These are phyloP conservation scores for Pelmatolapia mariae DNA, from an alignment of 2,113 vertebrate genomes.

Conservation along the genomic window DNA sequence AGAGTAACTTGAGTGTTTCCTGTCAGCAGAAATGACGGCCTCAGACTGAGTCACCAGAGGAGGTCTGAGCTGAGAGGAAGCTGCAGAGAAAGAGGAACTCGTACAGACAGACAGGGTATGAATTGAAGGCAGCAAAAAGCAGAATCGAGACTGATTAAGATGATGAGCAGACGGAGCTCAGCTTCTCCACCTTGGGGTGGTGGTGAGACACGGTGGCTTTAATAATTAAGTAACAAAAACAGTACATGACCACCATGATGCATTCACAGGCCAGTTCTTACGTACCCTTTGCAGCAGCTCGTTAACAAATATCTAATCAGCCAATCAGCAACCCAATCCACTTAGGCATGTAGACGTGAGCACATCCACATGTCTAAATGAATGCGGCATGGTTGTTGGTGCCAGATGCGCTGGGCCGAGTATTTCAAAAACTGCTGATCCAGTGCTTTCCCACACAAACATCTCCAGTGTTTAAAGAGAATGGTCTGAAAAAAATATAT, in stretches of 20 bases:
- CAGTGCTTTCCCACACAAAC: background rate
- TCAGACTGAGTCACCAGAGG: background rate
- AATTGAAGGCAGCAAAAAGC: background rate
- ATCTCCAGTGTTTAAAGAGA: background rate
- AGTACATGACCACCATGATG: background rate
- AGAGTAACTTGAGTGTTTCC: background rate
- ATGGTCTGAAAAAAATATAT: background rate
- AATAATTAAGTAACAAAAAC: background rate
- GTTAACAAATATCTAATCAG: background rate
- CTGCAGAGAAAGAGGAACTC: conserved; percentile 5
- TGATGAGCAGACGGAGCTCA: background rate
- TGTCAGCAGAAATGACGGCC: background rate
- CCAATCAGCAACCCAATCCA: background rate
- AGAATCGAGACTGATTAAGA: background rate
- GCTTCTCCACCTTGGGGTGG: background rate
- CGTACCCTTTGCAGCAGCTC: background rate
- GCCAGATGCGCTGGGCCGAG: fast-evolving
- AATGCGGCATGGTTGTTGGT: background rate
- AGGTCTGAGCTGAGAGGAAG: background rate
- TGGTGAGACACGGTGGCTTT: background rate
- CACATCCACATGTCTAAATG: background rate
- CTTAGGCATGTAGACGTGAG: background rate
- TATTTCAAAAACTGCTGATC: background rate
- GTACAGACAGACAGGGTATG: background rate
- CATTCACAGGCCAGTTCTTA: background rate